Evolutionary conservation across 2,113 vertebrate genomes (phyloP).

Genomic region (Neolamprologus devosi): DNA sequence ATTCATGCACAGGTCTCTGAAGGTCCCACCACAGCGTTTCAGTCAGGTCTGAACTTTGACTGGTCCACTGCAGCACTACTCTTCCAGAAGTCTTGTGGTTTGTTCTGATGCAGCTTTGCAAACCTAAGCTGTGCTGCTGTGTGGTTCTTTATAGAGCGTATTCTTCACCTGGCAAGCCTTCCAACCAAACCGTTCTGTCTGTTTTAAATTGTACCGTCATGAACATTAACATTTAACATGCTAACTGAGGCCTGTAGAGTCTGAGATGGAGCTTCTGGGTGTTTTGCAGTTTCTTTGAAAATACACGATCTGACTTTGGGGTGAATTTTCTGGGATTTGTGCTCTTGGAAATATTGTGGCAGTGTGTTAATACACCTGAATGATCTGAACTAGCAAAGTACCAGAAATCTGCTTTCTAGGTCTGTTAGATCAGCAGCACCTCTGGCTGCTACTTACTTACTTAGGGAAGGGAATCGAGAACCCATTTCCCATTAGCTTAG

Average conservation of each 20-base stretch:
- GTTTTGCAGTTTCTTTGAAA: neutral
- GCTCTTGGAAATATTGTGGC: accelerated
- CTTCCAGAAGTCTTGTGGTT: neutral
- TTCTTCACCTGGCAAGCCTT: neutral
- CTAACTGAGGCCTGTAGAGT: neutral
- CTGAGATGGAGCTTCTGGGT: neutral
- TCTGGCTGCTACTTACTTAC: neutral
- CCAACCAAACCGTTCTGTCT: accelerated
- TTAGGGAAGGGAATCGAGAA: neutral
- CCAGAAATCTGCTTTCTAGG: neutral
- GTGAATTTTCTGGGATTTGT: neutral
- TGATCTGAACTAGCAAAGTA: neutral
- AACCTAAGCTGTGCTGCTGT: neutral
- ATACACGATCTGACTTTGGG: neutral
- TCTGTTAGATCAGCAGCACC: neutral
- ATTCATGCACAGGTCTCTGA: neutral
- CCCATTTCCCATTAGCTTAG: neutral
- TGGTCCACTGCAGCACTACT: neutral
- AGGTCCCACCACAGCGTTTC: neutral
- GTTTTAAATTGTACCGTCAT: neutral
- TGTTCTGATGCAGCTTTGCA: neutral
- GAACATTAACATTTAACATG: neutral
- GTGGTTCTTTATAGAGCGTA: neutral
- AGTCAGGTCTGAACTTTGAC: neutral
- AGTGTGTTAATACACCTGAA: neutral